Conservation (phyloP, 2,888 invertebrate genomes). For the Limnephilus marmoratus region DNA sequence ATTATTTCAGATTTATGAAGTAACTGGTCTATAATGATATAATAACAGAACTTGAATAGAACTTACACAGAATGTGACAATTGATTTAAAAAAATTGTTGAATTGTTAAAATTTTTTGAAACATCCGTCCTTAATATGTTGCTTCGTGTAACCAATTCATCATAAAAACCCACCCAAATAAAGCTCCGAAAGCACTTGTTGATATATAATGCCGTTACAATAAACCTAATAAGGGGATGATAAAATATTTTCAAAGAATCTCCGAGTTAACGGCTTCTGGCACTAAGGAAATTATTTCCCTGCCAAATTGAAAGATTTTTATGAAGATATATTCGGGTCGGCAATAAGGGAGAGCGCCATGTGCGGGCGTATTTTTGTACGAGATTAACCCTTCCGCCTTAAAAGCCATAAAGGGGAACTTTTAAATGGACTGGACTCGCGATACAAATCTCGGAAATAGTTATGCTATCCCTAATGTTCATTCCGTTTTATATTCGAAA, state of each 20-base stretch:
- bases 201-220: slow-evolving; percentile 54
- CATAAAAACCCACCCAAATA: slow-evolving; percentile 26
- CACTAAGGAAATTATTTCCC: not conserved
- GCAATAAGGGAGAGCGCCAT: not conserved
- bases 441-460: slow-evolving; percentile 7
- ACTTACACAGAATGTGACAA: too few relatives aligned
- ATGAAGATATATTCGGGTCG: slow-evolving; percentile 17
- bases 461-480: not conserved
- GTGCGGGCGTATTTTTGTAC: not conserved
- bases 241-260: not conserved
- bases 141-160: not conserved
- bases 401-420: not conserved
- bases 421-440: slow-evolving; percentile 4
- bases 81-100: too few relatives aligned
- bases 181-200: slow-evolving; percentile 62
- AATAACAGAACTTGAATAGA: too few relatives aligned
- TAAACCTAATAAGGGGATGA: not conserved
- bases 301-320: slow-evolving; percentile 19
- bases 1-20: too few relatives aligned
- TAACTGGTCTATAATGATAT: too few relatives aligned
- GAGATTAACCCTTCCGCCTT: slow-evolving; percentile 1
- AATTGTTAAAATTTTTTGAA: too few relatives aligned
- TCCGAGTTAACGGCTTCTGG: slow-evolving; percentile 8
- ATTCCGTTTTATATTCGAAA: not conserved
- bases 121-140: too few relatives aligned